Percentiles rank a stretch among this genome's conserved stretches.
Conservation (phyloP, 2,797 vertebrate species). For the Setipinna tenuifilis region DNA sequence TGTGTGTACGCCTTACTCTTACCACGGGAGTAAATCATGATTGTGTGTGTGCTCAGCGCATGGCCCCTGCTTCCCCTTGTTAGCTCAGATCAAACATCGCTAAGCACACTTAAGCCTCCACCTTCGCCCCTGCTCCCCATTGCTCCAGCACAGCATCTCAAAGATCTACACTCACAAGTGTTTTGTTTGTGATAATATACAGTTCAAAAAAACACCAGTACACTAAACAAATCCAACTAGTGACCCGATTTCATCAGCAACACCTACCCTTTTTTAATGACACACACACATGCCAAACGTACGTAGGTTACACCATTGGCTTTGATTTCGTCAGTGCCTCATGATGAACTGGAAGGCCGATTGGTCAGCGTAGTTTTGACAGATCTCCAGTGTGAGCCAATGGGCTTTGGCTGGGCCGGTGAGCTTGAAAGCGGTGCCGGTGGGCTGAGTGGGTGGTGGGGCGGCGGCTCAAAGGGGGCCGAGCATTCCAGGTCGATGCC, state of each 20-base stretch:
- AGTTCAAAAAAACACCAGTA: background rate
- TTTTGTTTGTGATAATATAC: background rate
- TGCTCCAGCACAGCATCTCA: slow-evolving; percentile 20
- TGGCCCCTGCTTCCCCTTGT: slow-evolving; percentile 43
- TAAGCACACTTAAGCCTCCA: slow-evolving; percentile 50
- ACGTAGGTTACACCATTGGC: background rate
- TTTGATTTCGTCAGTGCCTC: background rate
- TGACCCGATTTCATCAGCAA: background rate
- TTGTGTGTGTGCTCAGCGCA: slow-evolving; percentile 48
- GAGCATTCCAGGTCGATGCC: slow-evolving; percentile 67
- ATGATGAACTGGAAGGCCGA: background rate
- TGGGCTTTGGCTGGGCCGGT: background rate
- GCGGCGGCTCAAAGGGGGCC: slow-evolving; percentile 69
- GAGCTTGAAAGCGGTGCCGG: background rate
- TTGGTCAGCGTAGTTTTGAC: background rate
- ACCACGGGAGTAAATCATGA: slow-evolving; percentile 47
- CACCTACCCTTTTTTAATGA: background rate
- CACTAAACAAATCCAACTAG: background rate
- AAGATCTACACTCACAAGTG: background rate
- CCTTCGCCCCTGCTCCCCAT: slow-evolving; percentile 33
- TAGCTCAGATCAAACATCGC: slow-evolving; percentile 57
- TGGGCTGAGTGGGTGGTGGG: slow-evolving; percentile 6
- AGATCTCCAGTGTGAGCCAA: background rate
- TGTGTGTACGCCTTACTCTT: background rate
- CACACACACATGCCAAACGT: background rate